These are phyloP conservation scores for Empis livida DNA, from an alignment of 2,888 invertebrate genomes.

Conservation along the genomic window DNA sequence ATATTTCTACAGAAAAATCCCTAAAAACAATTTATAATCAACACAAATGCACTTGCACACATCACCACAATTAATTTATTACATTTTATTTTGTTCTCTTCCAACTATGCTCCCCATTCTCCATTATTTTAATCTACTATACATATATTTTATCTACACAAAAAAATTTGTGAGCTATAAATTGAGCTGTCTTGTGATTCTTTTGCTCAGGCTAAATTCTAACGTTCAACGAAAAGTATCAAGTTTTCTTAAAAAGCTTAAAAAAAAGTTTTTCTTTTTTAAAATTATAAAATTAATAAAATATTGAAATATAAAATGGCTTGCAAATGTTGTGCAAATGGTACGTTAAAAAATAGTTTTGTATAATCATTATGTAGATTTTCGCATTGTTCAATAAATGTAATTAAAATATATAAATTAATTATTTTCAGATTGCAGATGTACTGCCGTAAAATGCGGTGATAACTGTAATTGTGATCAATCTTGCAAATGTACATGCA, in stretches of 20 bases:
- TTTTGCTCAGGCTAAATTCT: not conserved
- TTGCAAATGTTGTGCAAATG: slow-evolving; percentile 9
- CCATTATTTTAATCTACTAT: too few species aligned
- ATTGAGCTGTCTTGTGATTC: too few species aligned
- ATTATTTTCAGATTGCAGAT: slow-evolving; percentile 24
- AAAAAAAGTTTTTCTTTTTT: slow-evolving; percentile 6
- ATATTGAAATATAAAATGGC: slow-evolving; percentile 6
- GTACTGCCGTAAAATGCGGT: slow-evolving; percentile 26
- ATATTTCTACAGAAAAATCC: too few species aligned
- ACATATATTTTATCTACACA: too few species aligned
- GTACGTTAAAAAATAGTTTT: slow-evolving; percentile 2
- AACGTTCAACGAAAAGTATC: not conserved
- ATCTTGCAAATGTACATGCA: slow-evolving; percentile 18
- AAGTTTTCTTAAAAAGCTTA: too few species aligned
- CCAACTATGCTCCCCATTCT: too few species aligned
- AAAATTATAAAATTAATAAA: slow-evolving; percentile 2
- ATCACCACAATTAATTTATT: too few species aligned
- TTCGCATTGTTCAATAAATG: too few species aligned
- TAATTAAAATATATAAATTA: not conserved
- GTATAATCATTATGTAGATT: not conserved
- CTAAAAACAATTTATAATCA: too few species aligned
- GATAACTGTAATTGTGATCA: slow-evolving; percentile 26
- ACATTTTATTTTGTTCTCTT: too few species aligned
- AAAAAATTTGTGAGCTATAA: too few species aligned
- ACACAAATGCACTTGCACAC: too few species aligned